These are phyloP conservation scores for Phasia obesa DNA, from an alignment of 2,888 invertebrate genomes.

Conservation along the genomic window DNA sequence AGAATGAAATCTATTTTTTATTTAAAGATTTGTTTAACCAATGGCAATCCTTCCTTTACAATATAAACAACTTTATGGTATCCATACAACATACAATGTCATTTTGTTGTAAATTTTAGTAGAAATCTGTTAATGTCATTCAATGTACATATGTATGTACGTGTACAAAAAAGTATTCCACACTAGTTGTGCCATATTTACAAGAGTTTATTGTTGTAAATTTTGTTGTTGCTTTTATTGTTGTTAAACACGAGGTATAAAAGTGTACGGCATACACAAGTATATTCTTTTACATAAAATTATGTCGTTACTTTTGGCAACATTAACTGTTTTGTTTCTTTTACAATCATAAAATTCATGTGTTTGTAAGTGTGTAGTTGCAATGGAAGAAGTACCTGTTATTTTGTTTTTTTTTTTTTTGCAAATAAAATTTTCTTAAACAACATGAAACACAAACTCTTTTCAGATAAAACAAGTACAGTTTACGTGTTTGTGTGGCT, in stretches of 20 bases:
- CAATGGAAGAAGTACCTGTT: slow-evolving; percentile 44
- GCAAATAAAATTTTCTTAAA: slow-evolving; percentile 10
- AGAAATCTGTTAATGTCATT: not conserved
- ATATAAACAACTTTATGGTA: not conserved
- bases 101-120: slow-evolving; percentile 10
- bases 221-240: slow-evolving; percentile 8
- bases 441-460: slow-evolving; percentile 6
- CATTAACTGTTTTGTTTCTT: slow-evolving; percentile 48
- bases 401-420: not conserved
- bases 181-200: slow-evolving; percentile 42
- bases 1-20: too few relatives aligned
- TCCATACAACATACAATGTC: slow-evolving; percentile 6
- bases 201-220: not conserved
- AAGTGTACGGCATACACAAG: slow-evolving; percentile 30
- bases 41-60: not conserved
- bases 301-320: slow-evolving; percentile 63
- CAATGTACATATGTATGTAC: not conserved
- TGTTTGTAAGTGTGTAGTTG: not conserved
- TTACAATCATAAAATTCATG: not conserved
- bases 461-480: slow-evolving; percentile 52
- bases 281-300: slow-evolving; percentile 42
- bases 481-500: slow-evolving; percentile 60
- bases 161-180: slow-evolving; percentile 8
- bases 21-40: not conserved
- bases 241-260: not conserved